These are phyloP conservation scores for Euschistus heros DNA, from an alignment of 1,140 invertebrate species.

Conservation along the genomic window DNA sequence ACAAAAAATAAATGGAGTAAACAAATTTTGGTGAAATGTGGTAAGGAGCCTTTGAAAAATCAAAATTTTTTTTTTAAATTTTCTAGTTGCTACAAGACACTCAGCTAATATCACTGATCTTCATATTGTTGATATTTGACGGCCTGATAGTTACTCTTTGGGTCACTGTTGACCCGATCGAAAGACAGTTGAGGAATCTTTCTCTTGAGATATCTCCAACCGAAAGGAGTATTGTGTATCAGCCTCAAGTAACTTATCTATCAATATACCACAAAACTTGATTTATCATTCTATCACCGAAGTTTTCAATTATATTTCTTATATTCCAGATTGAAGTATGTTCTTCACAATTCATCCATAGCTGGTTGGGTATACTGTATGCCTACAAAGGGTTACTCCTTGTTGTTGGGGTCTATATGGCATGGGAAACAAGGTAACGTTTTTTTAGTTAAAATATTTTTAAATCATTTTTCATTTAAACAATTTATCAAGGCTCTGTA, in stretches of 20 bases:
- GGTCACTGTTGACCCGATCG: slow-evolving; percentile 74
- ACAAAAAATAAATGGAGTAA: background rate
- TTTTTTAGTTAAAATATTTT: background rate
- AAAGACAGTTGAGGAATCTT: slow-evolving; percentile 69
- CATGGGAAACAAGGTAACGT: slow-evolving; percentile 80
- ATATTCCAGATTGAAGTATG: slow-evolving; percentile 68
- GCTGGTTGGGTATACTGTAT: slow-evolving; percentile 78
- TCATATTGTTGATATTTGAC: slow-evolving; percentile 64
- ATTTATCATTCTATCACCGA: background rate
- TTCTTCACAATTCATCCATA: slow-evolving; percentile 69
- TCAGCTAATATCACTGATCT: slow-evolving; percentile 68
- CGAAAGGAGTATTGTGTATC: slow-evolving; percentile 70
- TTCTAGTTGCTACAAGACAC: slow-evolving; percentile 67
- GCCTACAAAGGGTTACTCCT: slow-evolving; percentile 80
- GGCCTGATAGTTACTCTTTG: slow-evolving; percentile 66
- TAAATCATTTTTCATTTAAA: no score
- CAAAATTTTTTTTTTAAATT: background rate
- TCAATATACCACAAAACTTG: background rate
- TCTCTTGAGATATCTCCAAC: slow-evolving; percentile 63
- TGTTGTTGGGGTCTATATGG: slow-evolving; percentile 87
- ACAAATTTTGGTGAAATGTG: no score
- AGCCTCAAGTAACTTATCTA: slow-evolving; percentile 57
- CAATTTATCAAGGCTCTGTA: no score
- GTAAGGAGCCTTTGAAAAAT: no score
- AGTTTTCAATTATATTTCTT: no score